A percentile compares a stretch with the other conserved stretches of the same genome.
phyloP scores from a whole-genome alignment of 30 jellyfish, hydroid and myxozoan species.

The Chrysaora quinquecirrha region DNA sequence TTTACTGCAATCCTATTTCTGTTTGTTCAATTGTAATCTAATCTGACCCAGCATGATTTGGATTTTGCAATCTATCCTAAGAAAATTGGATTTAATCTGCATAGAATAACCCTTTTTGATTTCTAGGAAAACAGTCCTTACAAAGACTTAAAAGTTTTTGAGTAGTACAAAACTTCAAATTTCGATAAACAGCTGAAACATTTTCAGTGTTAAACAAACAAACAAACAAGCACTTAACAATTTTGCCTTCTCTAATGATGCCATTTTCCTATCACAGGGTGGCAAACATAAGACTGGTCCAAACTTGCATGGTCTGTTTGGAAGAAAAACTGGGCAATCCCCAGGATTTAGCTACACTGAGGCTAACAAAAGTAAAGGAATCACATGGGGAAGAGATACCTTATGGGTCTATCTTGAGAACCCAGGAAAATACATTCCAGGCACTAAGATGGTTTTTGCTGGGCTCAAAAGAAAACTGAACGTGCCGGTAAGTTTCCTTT shows the following conservation, averaged over 20 bases:
- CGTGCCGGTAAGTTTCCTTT: slow-evolving; percentile 87
- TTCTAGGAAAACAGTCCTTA: too few species aligned
- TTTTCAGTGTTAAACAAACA: not conserved
- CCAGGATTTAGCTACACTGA: slow-evolving; percentile 86
- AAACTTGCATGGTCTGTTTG: slow-evolving; percentile 82
- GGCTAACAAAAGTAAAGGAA: slow-evolving; percentile 88
- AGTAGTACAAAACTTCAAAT: not conserved
- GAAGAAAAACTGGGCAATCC: slow-evolving; percentile 92
- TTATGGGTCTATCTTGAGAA: slow-evolving; percentile 91
- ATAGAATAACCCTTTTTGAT: too few species aligned
- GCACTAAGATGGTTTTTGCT: slow-evolving; percentile 98
- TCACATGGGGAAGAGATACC: slow-evolving; percentile 91
- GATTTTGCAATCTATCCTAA: too few species aligned
- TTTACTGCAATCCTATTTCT: too few species aligned
- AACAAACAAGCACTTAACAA: not conserved
- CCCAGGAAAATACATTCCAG: slow-evolving; percentile 97
- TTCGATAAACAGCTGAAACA: too few species aligned
- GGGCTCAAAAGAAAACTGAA: slow-evolving; percentile 92
- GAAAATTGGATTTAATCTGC: too few species aligned
- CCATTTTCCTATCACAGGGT: slow-evolving; percentile 43
- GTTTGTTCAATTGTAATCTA: too few species aligned
- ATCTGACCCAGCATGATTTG: too few species aligned
- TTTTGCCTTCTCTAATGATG: too few species aligned
- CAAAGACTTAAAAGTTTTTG: too few species aligned
- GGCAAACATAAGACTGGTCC: slow-evolving; percentile 99